Base-by-base conservation (phyloP, 2,113 vertebrate species). In the Pluvianellus socialis region DNA sequence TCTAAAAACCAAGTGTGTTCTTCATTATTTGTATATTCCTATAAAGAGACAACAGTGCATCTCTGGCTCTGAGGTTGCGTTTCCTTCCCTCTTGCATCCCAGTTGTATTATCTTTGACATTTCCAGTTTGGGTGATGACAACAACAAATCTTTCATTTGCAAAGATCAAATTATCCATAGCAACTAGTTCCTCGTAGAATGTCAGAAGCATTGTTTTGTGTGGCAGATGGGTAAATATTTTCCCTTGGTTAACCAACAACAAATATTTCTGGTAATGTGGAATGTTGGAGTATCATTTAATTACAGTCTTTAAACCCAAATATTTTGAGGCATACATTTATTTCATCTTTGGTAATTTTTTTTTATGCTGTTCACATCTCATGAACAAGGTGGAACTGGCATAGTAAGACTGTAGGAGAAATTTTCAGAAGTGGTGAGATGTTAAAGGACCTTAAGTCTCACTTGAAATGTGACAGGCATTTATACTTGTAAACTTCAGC, bases 151-250 rank as follows among this genome's bases (percentile, higher is more conserved):
- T 80, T 95, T 92, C 6, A 22, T 63, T 88, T 92, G 65, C 66
- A 86, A 94, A 86, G 71, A 93, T 72, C 33, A 82, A 53, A 66
- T 80, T 91, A 83, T 86, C 79, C 76, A 65, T 91, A 94, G 45
- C 79, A 94, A 70, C 94, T 90, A 90, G 19, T 42, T 93, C 42
- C 35, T 58, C 50, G 28, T 2, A 52, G 26, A 85, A 90, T 72
- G 70, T 93, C 85, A 90, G 62, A 44, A 79, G 10, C 23, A 40
- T 6, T 68, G 23, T 53, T 86, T 79, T 80, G 10, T 50, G 9
- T 83, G 82, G 79, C 42, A 85, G 53, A 68, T 72, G 23, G 55
- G 66, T 68, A 95, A 96, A 90, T 77, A 47, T 75, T 92, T 88
- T 93, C 53, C 44, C 14, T 79, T 74, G 27, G 18, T 94, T 92